Conservation (phyloP, 2,113 vertebrate species). For the Cichladusa arquata region DNA sequence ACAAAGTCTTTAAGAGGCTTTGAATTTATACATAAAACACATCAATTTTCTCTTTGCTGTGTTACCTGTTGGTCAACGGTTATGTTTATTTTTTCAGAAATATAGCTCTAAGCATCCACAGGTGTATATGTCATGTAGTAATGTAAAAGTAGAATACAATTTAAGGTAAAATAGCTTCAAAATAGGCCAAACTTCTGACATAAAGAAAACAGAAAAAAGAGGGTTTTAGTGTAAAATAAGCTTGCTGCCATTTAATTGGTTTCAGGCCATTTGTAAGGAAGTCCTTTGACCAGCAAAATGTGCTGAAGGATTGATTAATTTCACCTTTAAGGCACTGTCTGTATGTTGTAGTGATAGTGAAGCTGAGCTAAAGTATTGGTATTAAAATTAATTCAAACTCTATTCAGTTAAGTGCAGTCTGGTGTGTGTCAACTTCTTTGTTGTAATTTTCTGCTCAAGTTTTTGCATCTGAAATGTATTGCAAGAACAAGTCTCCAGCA, state of each 20-base stretch:
- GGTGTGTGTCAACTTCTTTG: neutral
- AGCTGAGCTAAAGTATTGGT: neutral
- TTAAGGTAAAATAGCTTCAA: neutral
- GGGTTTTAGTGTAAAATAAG: neutral
- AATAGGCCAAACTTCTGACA: neutral
- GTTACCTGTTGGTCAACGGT: accelerated
- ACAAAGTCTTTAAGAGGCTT: neutral
- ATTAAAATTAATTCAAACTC: neutral
- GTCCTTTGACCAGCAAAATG: neutral
- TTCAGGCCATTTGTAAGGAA: neutral
- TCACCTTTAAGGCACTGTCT: neutral
- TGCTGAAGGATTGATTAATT: neutral
- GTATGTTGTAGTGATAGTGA: neutral
- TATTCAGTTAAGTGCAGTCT: neutral
- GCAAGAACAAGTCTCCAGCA: neutral
- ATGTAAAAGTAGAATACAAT: neutral
- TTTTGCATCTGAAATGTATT: neutral
- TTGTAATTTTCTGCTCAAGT: neutral
- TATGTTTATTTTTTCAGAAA: neutral
- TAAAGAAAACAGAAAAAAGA: neutral
- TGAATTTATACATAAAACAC: neutral
- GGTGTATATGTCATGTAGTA: neutral
- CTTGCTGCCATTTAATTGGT: neutral
- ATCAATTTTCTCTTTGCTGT: neutral
- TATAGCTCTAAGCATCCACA: neutral